Evolutionary conservation across 2,888 invertebrate genomes (phyloP).

Genomic region (Drosophila borealis): DNA sequence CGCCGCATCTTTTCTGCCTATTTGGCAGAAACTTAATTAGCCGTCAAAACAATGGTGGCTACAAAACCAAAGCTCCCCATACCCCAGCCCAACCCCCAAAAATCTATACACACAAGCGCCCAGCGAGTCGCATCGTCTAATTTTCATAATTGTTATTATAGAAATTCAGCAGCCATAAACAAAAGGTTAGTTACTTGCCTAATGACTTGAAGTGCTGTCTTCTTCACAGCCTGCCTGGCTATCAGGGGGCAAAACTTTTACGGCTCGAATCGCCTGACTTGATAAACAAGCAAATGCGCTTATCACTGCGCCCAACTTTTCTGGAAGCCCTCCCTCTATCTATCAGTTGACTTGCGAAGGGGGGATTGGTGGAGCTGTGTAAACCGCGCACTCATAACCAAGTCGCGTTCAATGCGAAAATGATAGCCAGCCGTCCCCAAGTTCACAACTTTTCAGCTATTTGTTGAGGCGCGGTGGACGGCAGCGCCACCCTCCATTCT

Average conservation of each 20-base stretch:
- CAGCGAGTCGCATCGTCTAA: conserved; percentile 54
- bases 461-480: conserved; percentile 29
- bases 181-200: conserved; percentile 82
- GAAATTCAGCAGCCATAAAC: conserved; percentile 80
- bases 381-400: conserved; percentile 63
- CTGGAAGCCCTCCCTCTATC: conserved; percentile 18
- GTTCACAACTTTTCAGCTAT: conserved; percentile 78
- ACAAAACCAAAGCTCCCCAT: background rate
- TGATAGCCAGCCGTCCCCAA: conserved; percentile 68
- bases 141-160: conserved; percentile 82
- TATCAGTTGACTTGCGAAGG: conserved; percentile 29
- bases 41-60: conserved; percentile 72
- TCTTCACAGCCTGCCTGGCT: conserved; percentile 10
- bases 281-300: conserved; percentile 79
- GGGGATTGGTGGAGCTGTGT: conserved; percentile 2
- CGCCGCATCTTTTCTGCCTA: conserved; percentile 66
- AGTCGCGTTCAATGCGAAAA: conserved; percentile 69
- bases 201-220: conserved; percentile 69
- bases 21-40: conserved; percentile 82
- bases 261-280: conserved; percentile 48
- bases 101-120: background rate
- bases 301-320: conserved; percentile 59
- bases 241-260: conserved; percentile 44
- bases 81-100: background rate
- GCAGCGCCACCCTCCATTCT: conserved; percentile 1